Conservation (phyloP, 2,113 vertebrate species). For the Phalacrocorax pelagicus region DNA sequence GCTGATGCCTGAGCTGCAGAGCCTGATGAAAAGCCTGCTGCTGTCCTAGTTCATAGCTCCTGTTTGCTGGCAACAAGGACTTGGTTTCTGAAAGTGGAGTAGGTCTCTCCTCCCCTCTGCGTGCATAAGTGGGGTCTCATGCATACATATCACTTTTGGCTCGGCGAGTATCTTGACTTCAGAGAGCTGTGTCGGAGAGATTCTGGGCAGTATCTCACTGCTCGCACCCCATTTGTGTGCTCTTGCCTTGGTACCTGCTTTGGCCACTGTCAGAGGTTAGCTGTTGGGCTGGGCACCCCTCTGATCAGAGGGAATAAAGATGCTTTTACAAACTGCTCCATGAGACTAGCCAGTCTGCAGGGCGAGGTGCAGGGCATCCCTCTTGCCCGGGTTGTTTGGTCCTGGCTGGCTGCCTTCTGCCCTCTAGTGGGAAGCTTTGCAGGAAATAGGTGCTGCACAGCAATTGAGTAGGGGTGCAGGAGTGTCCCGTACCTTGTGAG, state of each 20-base stretch:
- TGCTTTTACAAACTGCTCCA: neutral
- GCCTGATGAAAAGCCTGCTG: neutral
- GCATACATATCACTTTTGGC: neutral
- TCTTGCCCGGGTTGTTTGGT: neutral
- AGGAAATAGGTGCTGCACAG: neutral
- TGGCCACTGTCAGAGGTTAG: neutral
- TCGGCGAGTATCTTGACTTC: neutral
- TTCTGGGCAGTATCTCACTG: rapidly evolving
- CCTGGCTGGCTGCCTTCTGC: neutral
- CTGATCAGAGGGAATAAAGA: neutral
- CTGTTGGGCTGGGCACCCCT: neutral
- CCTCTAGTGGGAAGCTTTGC: neutral
- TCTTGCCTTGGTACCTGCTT: neutral
- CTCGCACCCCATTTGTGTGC: rapidly evolving
- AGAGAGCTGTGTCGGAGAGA: neutral
- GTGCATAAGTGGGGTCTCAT: neutral
- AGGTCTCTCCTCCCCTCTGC: neutral
- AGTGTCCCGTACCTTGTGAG: rapidly evolving
- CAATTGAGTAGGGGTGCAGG: rapidly evolving
- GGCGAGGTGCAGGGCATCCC: neutral
- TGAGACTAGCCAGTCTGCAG: neutral
- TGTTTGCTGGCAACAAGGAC: neutral
- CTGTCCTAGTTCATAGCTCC: neutral
- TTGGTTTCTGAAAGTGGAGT: neutral
- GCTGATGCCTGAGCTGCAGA: neutral